Evolutionary conservation across 2,888 invertebrate genomes (phyloP).

Genomic region (Sabatieria punctata): DNA sequence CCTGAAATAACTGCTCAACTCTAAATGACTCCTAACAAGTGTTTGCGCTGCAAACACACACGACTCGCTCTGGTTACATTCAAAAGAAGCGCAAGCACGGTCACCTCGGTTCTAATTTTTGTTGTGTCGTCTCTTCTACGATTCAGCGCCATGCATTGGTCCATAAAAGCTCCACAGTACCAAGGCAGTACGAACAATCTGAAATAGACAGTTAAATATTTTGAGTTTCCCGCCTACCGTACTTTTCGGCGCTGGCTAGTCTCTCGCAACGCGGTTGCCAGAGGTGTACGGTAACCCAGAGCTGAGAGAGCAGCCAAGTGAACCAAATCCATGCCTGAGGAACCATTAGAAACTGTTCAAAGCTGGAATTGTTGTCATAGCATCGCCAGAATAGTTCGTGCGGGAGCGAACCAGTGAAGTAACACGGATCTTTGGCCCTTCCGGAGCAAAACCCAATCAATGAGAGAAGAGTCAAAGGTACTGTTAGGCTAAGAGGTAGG

Average conservation of each 20-base stretch:
- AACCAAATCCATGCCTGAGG: constrained; percentile 31
- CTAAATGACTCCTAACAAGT: neutral
- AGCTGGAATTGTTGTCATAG: constrained; percentile 10
- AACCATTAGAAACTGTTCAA: too few relatives aligned
- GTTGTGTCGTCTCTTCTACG: constrained; percentile 50
- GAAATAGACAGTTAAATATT: too few relatives aligned
- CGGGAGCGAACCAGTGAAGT: constrained; percentile 65
- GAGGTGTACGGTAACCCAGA: constrained; percentile 88
- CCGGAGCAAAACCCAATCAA: constrained; percentile 15
- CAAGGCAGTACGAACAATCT: constrained; percentile 72
- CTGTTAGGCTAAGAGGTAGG: constrained; percentile 78
- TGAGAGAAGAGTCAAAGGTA: constrained; percentile 62
- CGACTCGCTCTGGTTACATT: neutral
- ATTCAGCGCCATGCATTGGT: constrained; percentile 85
- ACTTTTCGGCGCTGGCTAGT: constrained; percentile 80
- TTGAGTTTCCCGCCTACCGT: neutral
- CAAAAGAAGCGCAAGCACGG: neutral
- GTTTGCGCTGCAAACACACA: neutral
- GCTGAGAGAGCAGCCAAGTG: constrained; percentile 71
- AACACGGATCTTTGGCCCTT: constrained; percentile 66
- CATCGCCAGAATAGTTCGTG: constrained; percentile 44
- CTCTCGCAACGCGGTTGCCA: constrained; percentile 97
- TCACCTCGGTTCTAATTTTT: constrained; percentile 27
- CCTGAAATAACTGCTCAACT: neutral
- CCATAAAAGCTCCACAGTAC: constrained; percentile 75